A percentile compares a stretch with the other conserved stretches of the same genome.
These are phyloP conservation scores for Artibeus jamaicensis DNA, from an alignment of 2,797 vertebrate species.

Conservation along the genomic window DNA sequence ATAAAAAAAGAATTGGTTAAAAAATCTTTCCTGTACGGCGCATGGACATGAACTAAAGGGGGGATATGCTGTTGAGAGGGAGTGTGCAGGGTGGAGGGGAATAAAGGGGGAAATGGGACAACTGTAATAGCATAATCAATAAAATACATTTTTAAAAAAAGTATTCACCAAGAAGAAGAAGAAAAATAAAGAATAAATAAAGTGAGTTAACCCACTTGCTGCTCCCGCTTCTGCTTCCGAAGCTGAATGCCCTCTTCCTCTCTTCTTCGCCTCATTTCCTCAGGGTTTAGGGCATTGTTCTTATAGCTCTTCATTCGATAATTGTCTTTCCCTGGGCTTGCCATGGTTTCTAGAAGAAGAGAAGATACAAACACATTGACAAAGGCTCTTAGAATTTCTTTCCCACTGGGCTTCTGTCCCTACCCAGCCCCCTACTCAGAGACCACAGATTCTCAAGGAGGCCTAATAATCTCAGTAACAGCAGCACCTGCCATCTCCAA, in stretches of 20 bases:
- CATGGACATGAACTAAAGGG: too few species aligned
- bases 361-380: slow-evolving; percentile 11
- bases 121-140: too few species aligned
- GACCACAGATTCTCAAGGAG: not conserved
- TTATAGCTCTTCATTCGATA: slow-evolving; percentile 99
- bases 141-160: too few species aligned
- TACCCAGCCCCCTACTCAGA: not conserved
- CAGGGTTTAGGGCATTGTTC: slow-evolving; percentile 98
- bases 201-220: slow-evolving; percentile 87
- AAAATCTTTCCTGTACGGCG: too few species aligned
- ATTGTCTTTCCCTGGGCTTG: slow-evolving; percentile 97
- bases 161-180: too few species aligned
- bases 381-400: slow-evolving; percentile 21
- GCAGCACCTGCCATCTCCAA: not conserved
- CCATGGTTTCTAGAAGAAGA: slow-evolving; percentile 89
- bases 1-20: not conserved
- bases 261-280: slow-evolving; percentile 96
- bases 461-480: not conserved
- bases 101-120: too few species aligned
- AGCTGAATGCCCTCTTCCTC: slow-evolving; percentile 98
- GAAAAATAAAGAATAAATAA: not conserved
- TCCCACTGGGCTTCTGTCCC: not conserved
- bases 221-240: slow-evolving; percentile 98
- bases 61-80: too few species aligned
- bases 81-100: too few species aligned